Evolutionary conservation across 2,113 vertebrate species (phyloP).

Genomic region (Dipodomys stephensi): DNA sequence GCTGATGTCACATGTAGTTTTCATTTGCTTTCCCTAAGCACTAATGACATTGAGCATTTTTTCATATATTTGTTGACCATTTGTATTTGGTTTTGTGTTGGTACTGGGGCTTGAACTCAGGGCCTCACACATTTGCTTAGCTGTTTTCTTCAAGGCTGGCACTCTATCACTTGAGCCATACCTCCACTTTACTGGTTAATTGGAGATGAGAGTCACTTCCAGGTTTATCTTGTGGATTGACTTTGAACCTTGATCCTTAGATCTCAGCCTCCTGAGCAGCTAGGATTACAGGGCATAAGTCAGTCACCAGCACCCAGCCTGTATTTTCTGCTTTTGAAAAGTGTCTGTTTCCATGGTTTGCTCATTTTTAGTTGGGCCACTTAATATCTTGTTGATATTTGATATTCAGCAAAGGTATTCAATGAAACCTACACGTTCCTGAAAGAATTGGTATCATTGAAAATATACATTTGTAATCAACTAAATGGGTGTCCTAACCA

Average conservation of each 20-base stretch:
- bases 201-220: too few relatives aligned
- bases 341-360: not conserved
- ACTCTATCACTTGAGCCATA: too few relatives aligned
- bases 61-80: not conserved
- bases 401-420: not conserved
- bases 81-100: not conserved
- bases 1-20: not conserved
- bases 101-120: too few relatives aligned
- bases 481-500: not conserved
- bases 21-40: not conserved
- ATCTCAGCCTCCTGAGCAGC: too few relatives aligned
- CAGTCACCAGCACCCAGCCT: too few relatives aligned
- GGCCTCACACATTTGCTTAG: too few relatives aligned
- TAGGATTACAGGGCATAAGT: too few relatives aligned
- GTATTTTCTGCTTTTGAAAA: not conserved
- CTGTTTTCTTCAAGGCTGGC: too few relatives aligned
- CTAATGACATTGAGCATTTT: not conserved
- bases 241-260: too few relatives aligned
- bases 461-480: not conserved
- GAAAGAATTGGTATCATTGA: not conserved
- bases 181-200: too few relatives aligned
- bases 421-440: not conserved
- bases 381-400: not conserved
- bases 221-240: too few relatives aligned
- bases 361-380: not conserved